Percentiles rank a stretch among this genome's conserved stretches.
phyloP scores from a whole-genome alignment of 1,140 invertebrate genomes.

The Acromyrmex heyeri region DNA sequence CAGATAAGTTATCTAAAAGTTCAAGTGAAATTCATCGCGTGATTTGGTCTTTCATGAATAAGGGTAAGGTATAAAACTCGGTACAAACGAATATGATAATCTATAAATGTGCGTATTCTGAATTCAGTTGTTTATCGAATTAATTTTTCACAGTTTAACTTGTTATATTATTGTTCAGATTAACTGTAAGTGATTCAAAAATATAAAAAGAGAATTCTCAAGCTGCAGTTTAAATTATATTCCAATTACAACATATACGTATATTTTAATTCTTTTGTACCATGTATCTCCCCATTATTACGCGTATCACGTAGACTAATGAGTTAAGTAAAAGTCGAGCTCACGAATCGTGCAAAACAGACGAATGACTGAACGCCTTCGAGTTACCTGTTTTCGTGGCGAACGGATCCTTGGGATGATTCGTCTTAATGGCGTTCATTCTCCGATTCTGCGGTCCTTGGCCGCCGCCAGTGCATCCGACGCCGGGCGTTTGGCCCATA shows the following conservation, averaged over 20 bases:
- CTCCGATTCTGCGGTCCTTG: conserved; percentile 89
- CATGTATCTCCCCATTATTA: neutral
- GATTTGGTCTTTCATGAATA: conserved; percentile 19
- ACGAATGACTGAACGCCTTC: conserved; percentile 14
- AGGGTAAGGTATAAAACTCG: neutral
- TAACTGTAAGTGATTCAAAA: neutral
- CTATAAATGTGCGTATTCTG: neutral
- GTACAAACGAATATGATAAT: conserved; percentile 30
- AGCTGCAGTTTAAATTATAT: neutral
- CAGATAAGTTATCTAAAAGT: conserved; percentile 34
- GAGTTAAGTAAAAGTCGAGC: conserved; percentile 30
- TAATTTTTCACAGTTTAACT: neutral
- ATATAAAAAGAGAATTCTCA: conserved; percentile 17
- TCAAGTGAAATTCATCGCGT: conserved; percentile 35
- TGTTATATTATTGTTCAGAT: neutral
- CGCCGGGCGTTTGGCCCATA: conserved; percentile 72
- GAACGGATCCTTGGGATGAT: conserved; percentile 93
- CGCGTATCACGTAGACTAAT: neutral
- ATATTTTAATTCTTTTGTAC: neutral
- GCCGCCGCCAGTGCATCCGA: conserved; percentile 85
- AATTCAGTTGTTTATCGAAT: neutral
- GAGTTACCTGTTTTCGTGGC: conserved; percentile 91
- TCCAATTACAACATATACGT: neutral
- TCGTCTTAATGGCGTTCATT: conserved; percentile 94
- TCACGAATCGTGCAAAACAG: conserved; percentile 19